Base-by-base conservation (phyloP, 2,113 vertebrate species). In the Actenoides lindsayi region DNA sequence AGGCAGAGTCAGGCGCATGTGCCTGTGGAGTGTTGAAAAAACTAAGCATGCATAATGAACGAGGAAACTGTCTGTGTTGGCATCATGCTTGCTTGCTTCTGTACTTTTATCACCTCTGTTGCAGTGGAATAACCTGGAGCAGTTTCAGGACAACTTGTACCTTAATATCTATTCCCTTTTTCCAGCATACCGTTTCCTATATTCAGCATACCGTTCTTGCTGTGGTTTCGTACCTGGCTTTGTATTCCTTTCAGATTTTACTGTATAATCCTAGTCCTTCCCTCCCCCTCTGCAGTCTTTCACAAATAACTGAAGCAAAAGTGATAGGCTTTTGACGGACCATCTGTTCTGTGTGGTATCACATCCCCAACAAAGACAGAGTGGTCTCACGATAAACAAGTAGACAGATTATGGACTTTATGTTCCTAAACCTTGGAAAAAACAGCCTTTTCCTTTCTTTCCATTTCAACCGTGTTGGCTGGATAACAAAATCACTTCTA, bases 221-320 rank as follows among this genome's bases (percentile, higher is more conserved):
- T 73, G 6, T n/a, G 70, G 50, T 85, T 88, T 84, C 89, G 50
- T 93, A 51, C 62, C 78, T 96, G 78, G 5, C n/a, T 92, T 76
- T 85, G 28, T 85, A 50, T 73, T 85, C 54, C 16, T 85, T 88
- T 83, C 28, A 59, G 31, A 17, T 90, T 71, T 82, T 68, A 46
- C 85, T 97, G 68, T 75, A 70, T 75, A 92, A 92, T 39, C 39
- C 12, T 19, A 44, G 56, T 50, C 74, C 62, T 73, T 59, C 68
- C 78, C 63, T 63, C 85, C 91, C 44, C 18, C 44, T 89, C 65
- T 73, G 24, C 57, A 69, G 16, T 57, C 28, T 89, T 96, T 89
- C 80, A 93, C 79, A 95, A 94, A 94, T 65, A 95, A 96, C 83
- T 93, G 90, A 94, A 41, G 62, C 19, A 89, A 94, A 96, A 9